Percentiles rank a stretch among this genome's conserved stretches.
These are phyloP conservation scores for Trichacis sp. DNA, from an alignment of 2,888 invertebrate genomes.

Conservation along the genomic window DNA sequence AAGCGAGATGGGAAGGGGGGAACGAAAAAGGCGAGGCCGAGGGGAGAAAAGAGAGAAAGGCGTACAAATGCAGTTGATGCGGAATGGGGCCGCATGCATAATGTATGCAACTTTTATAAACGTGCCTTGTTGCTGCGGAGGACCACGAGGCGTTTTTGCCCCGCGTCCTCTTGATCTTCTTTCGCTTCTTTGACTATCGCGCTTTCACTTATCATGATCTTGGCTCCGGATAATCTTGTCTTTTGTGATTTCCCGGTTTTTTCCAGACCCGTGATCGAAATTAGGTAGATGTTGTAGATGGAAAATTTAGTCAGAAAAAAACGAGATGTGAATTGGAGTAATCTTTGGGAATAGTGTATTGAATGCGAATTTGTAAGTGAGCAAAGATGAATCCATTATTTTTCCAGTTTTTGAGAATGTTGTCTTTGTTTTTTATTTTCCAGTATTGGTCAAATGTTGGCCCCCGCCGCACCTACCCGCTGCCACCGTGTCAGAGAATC, in stretches of 20 bases:
- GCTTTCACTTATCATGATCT: conserved; percentile 4
- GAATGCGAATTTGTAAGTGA: too few relatives aligned
- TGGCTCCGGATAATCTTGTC: neutral
- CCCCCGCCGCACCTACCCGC: too few relatives aligned
- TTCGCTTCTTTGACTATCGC: conserved; percentile 7
- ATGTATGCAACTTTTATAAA: conserved; percentile 48
- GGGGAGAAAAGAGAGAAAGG: conserved; percentile 34
- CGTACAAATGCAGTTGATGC: conserved; percentile 46
- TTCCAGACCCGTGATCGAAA: neutral
- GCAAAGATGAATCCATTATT: too few relatives aligned
- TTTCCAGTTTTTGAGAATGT: too few relatives aligned
- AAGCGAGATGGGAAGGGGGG: conserved; percentile 24
- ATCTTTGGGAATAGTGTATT: too few relatives aligned
- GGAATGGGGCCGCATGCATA: conserved; percentile 57
- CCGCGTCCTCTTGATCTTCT: conserved; percentile 8
- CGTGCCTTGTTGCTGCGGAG: conserved; percentile 25
- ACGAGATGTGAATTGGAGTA: neutral
- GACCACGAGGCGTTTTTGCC: conserved; percentile 10
- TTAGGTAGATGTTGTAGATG: neutral
- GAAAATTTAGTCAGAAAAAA: neutral
- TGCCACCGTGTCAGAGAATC: too few relatives aligned
- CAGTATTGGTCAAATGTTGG: too few relatives aligned
- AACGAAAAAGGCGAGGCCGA: conserved; percentile 15
- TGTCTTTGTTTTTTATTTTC: too few relatives aligned
- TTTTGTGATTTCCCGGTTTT: neutral